phyloP scores from a whole-genome alignment of 1,140 invertebrate genomes.

The Cydia pomonella region DNA sequence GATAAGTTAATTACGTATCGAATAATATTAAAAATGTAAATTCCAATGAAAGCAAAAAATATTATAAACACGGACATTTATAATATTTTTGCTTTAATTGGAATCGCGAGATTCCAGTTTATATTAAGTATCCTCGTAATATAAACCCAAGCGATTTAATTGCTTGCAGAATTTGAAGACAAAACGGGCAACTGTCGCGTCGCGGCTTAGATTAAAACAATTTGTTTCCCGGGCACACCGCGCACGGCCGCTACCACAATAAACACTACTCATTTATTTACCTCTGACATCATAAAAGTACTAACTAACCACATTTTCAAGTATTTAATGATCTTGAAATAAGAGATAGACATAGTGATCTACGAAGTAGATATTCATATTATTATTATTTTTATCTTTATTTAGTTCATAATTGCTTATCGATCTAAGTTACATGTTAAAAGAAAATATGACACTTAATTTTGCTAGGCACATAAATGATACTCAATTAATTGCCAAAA shows the following conservation, averaged over 20 bases:
- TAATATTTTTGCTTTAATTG: conserved; percentile 39
- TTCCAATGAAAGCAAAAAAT: too few relatives aligned
- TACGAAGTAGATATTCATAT: too few relatives aligned
- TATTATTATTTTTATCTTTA: conserved; percentile 36
- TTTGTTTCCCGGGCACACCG: conserved; percentile 4
- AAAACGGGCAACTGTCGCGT: not conserved
- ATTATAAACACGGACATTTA: too few relatives aligned
- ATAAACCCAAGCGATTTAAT: not conserved
- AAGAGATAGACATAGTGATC: too few relatives aligned
- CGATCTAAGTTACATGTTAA: conserved; percentile 79
- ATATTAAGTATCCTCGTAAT: conserved; percentile 1
- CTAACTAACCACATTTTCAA: not conserved
- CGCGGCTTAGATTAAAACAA: conserved; percentile 26
- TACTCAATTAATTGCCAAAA: conserved; percentile 81
- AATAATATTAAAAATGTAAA: too few relatives aligned
- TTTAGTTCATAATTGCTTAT: too few relatives aligned
- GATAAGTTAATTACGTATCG: too few relatives aligned
- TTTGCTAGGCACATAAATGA: conserved; percentile 81
- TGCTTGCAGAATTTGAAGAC: conserved; percentile 10
- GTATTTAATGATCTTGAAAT: too few relatives aligned
- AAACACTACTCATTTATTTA: not conserved
- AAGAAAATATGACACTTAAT: conserved; percentile 78
- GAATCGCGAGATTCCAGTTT: not conserved
- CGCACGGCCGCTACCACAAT: not conserved
- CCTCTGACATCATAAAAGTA: not conserved